Conservation (phyloP, 2,888 invertebrate genomes). For the Pollenia labialis region DNA sequence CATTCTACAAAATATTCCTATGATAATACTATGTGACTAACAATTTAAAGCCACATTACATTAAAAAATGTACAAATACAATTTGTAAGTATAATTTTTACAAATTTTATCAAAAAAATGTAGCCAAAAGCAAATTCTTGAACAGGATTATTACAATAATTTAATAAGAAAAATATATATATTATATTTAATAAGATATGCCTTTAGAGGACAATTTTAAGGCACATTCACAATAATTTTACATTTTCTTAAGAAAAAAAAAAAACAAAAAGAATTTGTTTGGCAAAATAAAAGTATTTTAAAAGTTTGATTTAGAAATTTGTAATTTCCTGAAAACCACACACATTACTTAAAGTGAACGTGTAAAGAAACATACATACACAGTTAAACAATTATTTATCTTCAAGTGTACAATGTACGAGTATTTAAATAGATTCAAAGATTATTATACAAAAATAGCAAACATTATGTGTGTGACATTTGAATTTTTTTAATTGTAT, state of each 20-base stretch:
- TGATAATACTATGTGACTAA: slow-evolving; percentile 65
- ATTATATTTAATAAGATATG: slow-evolving; percentile 47
- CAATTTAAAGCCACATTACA: slow-evolving; percentile 68
- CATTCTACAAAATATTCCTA: slow-evolving; percentile 63
- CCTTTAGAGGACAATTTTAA: slow-evolving; percentile 49
- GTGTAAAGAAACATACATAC: slow-evolving; percentile 38
- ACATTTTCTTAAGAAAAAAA: slow-evolving; percentile 58
- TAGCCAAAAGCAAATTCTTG: slow-evolving; percentile 77
- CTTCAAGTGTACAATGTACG: slow-evolving; percentile 38
- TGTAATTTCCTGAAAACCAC: slow-evolving; percentile 43
- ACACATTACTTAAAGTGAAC: slow-evolving; percentile 20
- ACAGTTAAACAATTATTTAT: slow-evolving; percentile 15
- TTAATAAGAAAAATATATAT: slow-evolving; percentile 25
- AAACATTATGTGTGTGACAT: slow-evolving; percentile 31
- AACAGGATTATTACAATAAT: slow-evolving; percentile 76
- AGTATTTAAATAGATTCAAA: slow-evolving; percentile 1
- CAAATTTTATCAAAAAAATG: slow-evolving; percentile 43
- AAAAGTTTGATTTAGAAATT: slow-evolving; percentile 38
- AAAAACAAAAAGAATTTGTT: slow-evolving; percentile 76
- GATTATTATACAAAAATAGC: slow-evolving; percentile 5
- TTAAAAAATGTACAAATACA: slow-evolving; percentile 63
- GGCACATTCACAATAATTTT: slow-evolving; percentile 66
- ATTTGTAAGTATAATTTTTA: slow-evolving; percentile 56
- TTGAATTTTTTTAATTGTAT: slow-evolving; percentile 27
- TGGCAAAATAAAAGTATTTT: slow-evolving; percentile 72